These are phyloP conservation scores for Dromiciops gliroides DNA, from an alignment of 2,113 vertebrate species.

Conservation along the genomic window DNA sequence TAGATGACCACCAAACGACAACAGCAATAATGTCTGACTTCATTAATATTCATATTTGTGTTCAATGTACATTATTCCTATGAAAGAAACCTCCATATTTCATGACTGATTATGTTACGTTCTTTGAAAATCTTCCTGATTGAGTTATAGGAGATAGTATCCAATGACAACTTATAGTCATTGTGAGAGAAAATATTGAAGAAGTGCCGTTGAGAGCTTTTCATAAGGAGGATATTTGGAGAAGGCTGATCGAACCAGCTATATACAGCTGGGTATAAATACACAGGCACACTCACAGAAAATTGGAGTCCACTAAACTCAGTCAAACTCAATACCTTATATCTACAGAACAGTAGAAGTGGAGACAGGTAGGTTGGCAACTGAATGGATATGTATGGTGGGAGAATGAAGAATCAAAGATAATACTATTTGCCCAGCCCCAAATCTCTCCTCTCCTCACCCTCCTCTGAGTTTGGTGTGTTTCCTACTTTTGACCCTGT, in stretches of 20 bases:
- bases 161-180: not conserved
- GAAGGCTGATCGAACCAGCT: not conserved
- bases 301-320: not conserved
- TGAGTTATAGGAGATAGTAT: not conserved
- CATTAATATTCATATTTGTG: conserved; percentile 11
- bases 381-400: not conserved
- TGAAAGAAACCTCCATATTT: conserved; percentile 31
- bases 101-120: not conserved
- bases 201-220: not conserved
- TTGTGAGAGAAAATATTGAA: not conserved
- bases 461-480: not conserved
- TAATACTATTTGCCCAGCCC: not conserved
- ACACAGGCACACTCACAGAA: not conserved
- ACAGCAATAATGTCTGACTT: conserved; percentile 33
- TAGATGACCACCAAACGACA: conserved; percentile 31
- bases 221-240: not conserved
- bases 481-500: not conserved
- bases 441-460: not conserved
- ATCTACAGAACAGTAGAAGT: not conserved
- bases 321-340: not conserved
- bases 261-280: not conserved
- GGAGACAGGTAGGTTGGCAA: too few species aligned
- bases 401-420: not conserved
- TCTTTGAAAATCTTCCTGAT: conserved; percentile 25
- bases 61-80: conserved; percentile 18